Base-by-base conservation (phyloP, 1,140 invertebrate species). In the Monomorium pharaonis region DNA sequence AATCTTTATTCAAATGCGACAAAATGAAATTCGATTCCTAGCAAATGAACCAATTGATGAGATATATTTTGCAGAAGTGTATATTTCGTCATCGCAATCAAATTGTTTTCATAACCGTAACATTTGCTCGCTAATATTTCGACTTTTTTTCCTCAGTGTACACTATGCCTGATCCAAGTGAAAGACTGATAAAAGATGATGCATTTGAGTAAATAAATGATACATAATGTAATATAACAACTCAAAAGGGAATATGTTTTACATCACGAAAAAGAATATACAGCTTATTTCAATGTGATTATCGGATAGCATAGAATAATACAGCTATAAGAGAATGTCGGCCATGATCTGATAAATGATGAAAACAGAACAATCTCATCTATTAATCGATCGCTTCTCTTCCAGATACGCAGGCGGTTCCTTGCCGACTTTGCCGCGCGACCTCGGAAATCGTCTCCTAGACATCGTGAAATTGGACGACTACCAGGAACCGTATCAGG, bases 401-500 rank as follows among this genome's bases (percentile, higher is more conserved):
- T 67, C 80, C 44, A 95, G 94, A 86, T 95, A 95, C 85, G 93
- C 96, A 63, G 96, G 96, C 2, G 95, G 96, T 54, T 95, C 94
- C 14, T 91, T 96, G 33, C 96, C 96, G 76, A 95, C 94, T 60
- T 87, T 92, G 80, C 94, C 92, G 24, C 95, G 91, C 86, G 96
- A 93, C 72, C 91, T 95, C 54, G 95, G 94, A 47, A 95, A 95
- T 88, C 94, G 94, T 88, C 92, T 94, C 44, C 90, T 95, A 63
- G 94, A 95, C 88, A 95, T 95, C 84, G 95, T 96, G 67, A 97
- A 97, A 93, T 96, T 96, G 54, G 97, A 97, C 91, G 97, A 97
- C 91, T 98, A 98, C 94, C 97, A 97, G 92, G 97, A 98, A 94
- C 97, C 97, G 9, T 97, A 97, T 94, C 97, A 97, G 92, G 97